These are phyloP conservation scores for Suricata suricatta DNA, from an alignment of 2,113 vertebrate species.

Conservation along the genomic window DNA sequence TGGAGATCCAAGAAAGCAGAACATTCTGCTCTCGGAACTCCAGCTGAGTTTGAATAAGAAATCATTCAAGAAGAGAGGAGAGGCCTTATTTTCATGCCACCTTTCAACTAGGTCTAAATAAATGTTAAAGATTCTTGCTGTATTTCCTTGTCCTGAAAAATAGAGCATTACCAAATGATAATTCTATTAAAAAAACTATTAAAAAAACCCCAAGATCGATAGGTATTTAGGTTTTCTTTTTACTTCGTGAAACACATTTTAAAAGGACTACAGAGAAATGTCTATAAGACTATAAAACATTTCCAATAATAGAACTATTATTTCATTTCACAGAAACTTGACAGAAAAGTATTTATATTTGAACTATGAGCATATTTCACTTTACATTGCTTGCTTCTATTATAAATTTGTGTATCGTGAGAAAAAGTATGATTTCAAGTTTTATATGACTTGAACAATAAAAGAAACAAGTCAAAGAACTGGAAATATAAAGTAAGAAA, in stretches of 20 bases:
- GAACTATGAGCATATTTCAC: neutral
- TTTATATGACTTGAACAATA: neutral
- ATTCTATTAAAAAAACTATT: neutral
- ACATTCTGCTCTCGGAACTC: neutral
- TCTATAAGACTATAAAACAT: neutral
- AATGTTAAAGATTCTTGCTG: neutral
- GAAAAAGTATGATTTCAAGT: neutral
- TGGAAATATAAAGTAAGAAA: neutral
- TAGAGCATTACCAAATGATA: conserved; percentile 4
- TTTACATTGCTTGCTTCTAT: neutral
- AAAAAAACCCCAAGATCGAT: neutral
- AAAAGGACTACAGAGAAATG: neutral
- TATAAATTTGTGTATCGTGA: neutral
- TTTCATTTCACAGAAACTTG: neutral
- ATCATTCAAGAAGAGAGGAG: conserved; percentile 23
- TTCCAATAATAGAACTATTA: neutral
- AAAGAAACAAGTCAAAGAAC: neutral
- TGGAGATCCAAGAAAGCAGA: neutral
- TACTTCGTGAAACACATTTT: neutral
- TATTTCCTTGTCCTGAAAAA: neutral
- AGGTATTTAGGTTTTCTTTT: neutral
- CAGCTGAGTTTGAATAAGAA: conserved; percentile 38
- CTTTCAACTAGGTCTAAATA: conserved; percentile 32
- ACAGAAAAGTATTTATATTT: neutral
- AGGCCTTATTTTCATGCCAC: neutral